Percentiles rank a stretch among this genome's conserved stretches.
Evolutionary conservation across 2,797 vertebrate genomes (phyloP).

Genomic region (Delichon dasypus): DNA sequence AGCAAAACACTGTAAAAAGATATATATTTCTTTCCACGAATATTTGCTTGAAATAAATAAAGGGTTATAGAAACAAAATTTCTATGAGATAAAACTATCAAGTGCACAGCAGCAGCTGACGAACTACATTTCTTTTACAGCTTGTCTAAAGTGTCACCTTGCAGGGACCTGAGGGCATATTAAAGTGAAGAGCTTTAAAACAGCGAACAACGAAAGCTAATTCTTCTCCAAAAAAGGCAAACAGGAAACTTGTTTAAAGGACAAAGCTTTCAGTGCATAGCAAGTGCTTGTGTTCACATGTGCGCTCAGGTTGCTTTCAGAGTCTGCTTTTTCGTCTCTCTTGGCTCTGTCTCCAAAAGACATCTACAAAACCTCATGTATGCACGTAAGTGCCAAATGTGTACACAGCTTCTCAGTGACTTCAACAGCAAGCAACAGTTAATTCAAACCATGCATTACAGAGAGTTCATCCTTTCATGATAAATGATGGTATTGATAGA

Average conservation of each 20-base stretch:
- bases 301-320: neutral
- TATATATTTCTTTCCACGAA: neutral
- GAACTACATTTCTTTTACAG: conserved; percentile 37
- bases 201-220: neutral
- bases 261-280: neutral
- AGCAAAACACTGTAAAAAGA: neutral
- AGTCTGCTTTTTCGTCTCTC: neutral
- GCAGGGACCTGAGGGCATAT: neutral
- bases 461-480: neutral
- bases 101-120: neutral
- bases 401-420: neutral
- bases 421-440: neutral
- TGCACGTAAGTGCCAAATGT: neutral
- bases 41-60: neutral
- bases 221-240: conserved; percentile 29
- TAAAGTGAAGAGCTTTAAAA: conserved; percentile 12
- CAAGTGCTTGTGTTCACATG: neutral
- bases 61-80: neutral
- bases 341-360: neutral
- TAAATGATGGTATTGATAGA: conserved; percentile 5
- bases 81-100: neutral
- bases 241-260: conserved; percentile 17
- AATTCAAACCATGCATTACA: conserved; percentile 21
- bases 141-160: conserved; percentile 10
- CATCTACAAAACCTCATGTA: neutral